phyloP scores from a whole-genome alignment of 2,113 vertebrate genomes.

The Tympanuchus pallidicinctus region DNA sequence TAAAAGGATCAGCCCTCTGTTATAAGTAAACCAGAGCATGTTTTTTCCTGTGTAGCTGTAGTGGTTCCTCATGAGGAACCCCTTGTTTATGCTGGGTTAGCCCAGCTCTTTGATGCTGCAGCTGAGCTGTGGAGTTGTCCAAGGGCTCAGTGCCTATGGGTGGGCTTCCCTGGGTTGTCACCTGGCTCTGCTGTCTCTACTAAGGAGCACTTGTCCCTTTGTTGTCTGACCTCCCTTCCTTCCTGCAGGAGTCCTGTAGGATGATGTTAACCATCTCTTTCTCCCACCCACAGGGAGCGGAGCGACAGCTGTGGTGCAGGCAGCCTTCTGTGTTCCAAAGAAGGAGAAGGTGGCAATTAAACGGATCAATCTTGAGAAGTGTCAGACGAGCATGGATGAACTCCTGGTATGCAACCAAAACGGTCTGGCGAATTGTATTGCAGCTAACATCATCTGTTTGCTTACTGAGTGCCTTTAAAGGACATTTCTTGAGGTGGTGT shows the following conservation, averaged over 20 bases:
- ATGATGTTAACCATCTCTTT: background rate
- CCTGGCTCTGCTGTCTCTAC: background rate
- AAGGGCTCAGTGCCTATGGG: background rate
- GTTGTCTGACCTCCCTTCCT: background rate
- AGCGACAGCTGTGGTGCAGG: conserved; percentile 93
- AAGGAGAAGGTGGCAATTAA: conserved; percentile 97
- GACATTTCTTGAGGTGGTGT: background rate
- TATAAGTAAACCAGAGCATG: background rate
- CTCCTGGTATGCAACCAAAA: conserved; percentile 84
- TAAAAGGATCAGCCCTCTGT: background rate
- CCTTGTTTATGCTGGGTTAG: background rate
- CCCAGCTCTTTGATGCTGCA: background rate
- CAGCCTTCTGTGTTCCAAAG: conserved; percentile 89
- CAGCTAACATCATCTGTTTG: background rate
- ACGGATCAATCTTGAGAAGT: conserved; percentile 96
- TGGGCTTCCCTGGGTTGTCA: background rate
- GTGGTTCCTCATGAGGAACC: background rate
- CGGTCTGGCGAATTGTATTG: background rate
- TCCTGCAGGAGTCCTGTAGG: fast-evolving
- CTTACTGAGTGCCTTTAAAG: background rate
- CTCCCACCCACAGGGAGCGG: conserved; percentile 78
- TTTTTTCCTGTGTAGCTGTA: background rate
- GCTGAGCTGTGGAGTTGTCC: background rate
- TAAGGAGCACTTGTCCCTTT: fast-evolving
- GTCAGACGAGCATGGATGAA: conserved; percentile 97